Evolutionary conservation across 92 coral and sea anemone species (phyloP).

Genomic region (Actinernus sp.): DNA sequence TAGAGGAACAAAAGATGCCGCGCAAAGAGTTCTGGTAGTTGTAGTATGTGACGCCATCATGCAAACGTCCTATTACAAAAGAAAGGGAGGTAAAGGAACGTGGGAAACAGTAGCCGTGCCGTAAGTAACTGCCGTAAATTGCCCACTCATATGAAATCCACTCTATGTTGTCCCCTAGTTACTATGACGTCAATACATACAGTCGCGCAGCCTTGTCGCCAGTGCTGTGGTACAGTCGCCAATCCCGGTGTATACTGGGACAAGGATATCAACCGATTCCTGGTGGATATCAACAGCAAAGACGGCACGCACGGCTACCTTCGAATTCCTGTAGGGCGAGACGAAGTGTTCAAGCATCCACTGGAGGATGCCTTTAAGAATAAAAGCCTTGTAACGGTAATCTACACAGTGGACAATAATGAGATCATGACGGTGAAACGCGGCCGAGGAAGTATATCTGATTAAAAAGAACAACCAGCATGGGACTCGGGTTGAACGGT

Average conservation of each 20-base stretch:
- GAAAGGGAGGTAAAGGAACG: no score
- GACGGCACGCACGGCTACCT: conserved; percentile 63
- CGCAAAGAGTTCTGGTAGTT: no score
- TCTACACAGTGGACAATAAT: conserved; percentile 42
- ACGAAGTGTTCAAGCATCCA: conserved; percentile 35
- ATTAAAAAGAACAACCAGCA: neutral
- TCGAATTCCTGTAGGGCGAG: conserved; percentile 43
- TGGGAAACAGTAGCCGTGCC: no score
- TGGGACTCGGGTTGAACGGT: no score
- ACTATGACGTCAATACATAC: conserved; percentile 31
- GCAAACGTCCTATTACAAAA: no score
- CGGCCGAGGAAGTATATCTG: conserved; percentile 41
- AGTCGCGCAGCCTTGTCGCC: conserved; percentile 53
- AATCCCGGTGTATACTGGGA: conserved; percentile 74
- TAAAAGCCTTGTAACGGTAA: conserved; percentile 26
- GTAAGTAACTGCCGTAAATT: no score
- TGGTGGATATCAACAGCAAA: conserved; percentile 61
- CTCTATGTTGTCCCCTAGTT: no score
- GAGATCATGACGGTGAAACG: conserved; percentile 52
- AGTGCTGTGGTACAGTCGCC: conserved; percentile 57
- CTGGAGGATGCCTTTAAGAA: conserved; percentile 50
- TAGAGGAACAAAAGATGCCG: no score
- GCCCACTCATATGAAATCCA: no score
- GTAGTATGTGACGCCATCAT: no score
- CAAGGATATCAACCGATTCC: conserved; percentile 42